Base-by-base conservation (phyloP, 2,888 invertebrate species). In the Hydriomena furcata region DNA sequence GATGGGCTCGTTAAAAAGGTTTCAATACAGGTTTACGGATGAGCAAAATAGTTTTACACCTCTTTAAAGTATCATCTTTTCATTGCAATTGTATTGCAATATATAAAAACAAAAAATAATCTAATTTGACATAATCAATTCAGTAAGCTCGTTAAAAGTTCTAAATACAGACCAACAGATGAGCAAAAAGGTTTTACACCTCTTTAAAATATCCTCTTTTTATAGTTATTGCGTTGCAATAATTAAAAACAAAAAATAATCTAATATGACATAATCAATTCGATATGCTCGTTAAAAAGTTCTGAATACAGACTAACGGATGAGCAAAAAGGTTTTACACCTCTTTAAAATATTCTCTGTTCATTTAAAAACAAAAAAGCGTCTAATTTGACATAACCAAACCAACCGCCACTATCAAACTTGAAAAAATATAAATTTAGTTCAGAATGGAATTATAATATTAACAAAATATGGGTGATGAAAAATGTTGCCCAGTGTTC, bases 401-500 rank as follows among this genome's bases (percentile, higher is more conserved):
- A 34, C 32, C 25, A 25, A 36, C 10, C 17, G 7, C 6, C n/a
- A 17, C 13, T 20, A 10, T 7, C 13, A 13, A 31, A 45, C 11
- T 7, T 1, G 8, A 23, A 31, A 36, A 48, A 41, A 21, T 8
- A 32, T 6, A 17, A 1, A 40, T 28, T n/a, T 47, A 28, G 6
- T 52, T 47, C 28, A 17, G n/a, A 38, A 51, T 53, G 47, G 12
- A 31, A 17, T 4, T 44, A 7, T 47, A 48, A 49, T 35, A 45
- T 31, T 40, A 34, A 21, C 27, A 11, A 23, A 48, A 44, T 50
- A 60, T 60, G 59, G 59, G 59, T 40, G 59, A 34, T 10, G 44
- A 49, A 45, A 50, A 40, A 60, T 60, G 59, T 45, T 60, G 40
- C 48, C 57, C 52, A 13, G n/a, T 27, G 12, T 27, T 60, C 21